Evolutionary conservation across 2,888 invertebrate genomes (phyloP).

Genomic region (Andricus curvator): DNA sequence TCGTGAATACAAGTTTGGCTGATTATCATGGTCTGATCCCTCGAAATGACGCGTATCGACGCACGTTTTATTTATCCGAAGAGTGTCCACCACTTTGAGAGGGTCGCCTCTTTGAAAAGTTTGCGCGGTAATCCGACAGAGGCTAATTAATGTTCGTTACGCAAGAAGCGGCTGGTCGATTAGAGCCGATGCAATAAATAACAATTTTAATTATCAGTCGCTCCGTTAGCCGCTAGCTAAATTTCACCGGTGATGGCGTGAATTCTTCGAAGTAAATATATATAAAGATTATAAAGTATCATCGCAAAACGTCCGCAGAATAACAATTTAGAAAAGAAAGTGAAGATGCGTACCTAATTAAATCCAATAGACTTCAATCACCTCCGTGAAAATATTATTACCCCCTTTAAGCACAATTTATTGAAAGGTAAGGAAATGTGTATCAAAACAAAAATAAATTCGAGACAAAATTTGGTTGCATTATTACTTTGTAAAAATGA

Average conservation of each 20-base stretch:
- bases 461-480: conserved; percentile 14
- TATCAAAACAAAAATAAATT: not conserved
- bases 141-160: conserved; percentile 64
- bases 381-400: conserved; percentile 3
- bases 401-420: not conserved
- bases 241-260: conserved; percentile 55
- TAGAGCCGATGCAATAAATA: conserved; percentile 64
- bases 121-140: conserved; percentile 54
- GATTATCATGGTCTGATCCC: conserved; percentile 33
- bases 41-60: conserved; percentile 35
- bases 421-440: not conserved
- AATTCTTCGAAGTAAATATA: conserved; percentile 31
- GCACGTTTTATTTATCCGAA: conserved; percentile 19
- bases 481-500: conserved; percentile 2
- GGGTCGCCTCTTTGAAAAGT: conserved; percentile 40
- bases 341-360: not conserved
- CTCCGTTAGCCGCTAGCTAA: conserved; percentile 53
- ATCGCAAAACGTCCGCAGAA: not conserved
- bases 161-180: conserved; percentile 59
- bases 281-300: conserved; percentile 5
- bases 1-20: conserved; percentile 14
- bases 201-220: conserved; percentile 66
- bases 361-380: not conserved
- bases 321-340: conserved; percentile 2
- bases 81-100: conserved; percentile 31